Evolutionary conservation across 1,140 invertebrate species (phyloP), one percentile per base, ranked within the genome.

Genomic region (Goniozus legneri): DNA sequence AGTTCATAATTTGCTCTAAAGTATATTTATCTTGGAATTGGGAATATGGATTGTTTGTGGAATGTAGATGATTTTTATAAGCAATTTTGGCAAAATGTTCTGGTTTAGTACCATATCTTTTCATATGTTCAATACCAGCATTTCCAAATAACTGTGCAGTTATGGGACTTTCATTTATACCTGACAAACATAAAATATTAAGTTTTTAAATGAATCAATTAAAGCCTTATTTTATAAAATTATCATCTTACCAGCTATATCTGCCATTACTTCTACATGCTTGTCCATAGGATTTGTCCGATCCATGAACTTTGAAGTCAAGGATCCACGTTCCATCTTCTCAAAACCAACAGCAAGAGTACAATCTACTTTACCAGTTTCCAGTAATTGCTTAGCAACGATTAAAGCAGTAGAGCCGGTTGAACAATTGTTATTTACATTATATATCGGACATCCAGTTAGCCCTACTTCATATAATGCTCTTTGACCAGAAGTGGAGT

Each of bases 381-480:
- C 86, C 14, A 99, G 78, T 7, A 97, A 80, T 70, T 98, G 92
- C 66, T 95, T 95, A 0, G 85, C 94, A 62, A 99, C 75, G 47
- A 86, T 83, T 1, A 99, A 68, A 2, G 96, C 96, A 41, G 89
- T 92, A 0, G 95, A 92, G 8, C 97, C 97, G 14, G 94, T 98
- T 0, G 96, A 89, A 67, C 97, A 99, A 65, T 97, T 97, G 67
- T 99, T 99, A 74, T 98, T 98, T 0, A 98, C 95, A 80, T 99
- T 99, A 76, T 90, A 95, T 49, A 99, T 87, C 8, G 97, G 97
- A 58, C 98, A 97, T 15, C 95, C 97, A 33, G 86, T 97, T 81
- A 98, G 85, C 30, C 97, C 97, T 30, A 98, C 76, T 70, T 94
- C 86, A 73, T 99, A 99, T 1, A 99, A 60, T 0, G 92, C 89